These are phyloP conservation scores for Sebastes variabilis DNA, from an alignment of 2,797 vertebrate genomes.

Conservation along the genomic window DNA sequence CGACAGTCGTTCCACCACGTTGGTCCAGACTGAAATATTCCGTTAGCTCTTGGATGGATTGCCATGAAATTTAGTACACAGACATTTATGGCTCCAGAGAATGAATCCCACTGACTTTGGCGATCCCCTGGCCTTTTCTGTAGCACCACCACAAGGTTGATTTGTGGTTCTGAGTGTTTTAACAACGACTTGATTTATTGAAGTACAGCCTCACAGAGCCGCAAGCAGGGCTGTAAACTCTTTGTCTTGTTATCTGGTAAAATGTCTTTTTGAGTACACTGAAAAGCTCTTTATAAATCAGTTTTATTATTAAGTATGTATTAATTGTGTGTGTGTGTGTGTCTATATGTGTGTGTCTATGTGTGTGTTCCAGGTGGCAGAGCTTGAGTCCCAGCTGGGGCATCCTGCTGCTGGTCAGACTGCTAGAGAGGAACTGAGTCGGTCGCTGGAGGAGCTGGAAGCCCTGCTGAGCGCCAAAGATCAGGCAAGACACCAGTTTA, in stretches of 20 bases:
- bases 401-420: constrained; percentile 72
- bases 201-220: background rate
- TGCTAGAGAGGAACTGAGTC: constrained; percentile 84
- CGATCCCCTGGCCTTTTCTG: background rate
- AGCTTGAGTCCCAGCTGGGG: constrained; percentile 88
- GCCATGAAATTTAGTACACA: background rate
- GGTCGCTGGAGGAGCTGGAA: constrained; percentile 88
- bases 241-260: background rate
- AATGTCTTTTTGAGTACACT: background rate
- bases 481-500: constrained; percentile 80
- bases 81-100: background rate
- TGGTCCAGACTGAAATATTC: background rate
- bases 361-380: constrained; percentile 85
- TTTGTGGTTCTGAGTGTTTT: background rate
- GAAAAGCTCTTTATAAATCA: background rate
- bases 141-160: background rate
- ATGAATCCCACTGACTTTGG: background rate
- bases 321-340: background rate
- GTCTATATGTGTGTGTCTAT: background rate
- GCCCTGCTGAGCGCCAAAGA: constrained; percentile 89
- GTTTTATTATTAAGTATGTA: background rate
- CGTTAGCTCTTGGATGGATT: background rate
- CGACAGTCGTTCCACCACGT: rapidly evolving
- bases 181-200: background rate
- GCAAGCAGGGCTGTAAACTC: background rate